A percentile compares a stretch with the other conserved stretches of the same genome.
phyloP scores from a whole-genome alignment of 37 sponge, comb jelly and placozoan genomes.

The Eunapius fragilis region DNA sequence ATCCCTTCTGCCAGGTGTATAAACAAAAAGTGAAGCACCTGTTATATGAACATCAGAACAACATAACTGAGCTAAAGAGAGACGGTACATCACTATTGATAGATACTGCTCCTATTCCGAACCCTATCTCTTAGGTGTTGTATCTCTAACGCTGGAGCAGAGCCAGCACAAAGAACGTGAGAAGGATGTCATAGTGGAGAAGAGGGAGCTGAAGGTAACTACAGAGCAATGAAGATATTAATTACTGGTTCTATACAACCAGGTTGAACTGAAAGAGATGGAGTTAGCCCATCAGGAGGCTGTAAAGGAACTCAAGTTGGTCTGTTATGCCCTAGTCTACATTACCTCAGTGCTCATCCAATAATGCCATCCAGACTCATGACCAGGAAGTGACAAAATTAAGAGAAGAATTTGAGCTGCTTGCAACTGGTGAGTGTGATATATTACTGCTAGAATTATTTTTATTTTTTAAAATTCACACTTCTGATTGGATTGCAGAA shows the following conservation, averaged over 20 bases:
- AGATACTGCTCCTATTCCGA: too few species aligned
- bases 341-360: too few species aligned
- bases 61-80: constrained; percentile 95
- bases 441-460: too few species aligned
- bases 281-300: constrained; percentile 95
- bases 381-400: constrained; percentile 76
- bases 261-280: constrained; percentile 88
- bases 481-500: constrained; percentile 43
- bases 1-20: constrained; percentile 78
- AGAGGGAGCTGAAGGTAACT: constrained; percentile 81
- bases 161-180: constrained; percentile 76
- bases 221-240: background rate
- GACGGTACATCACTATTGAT: constrained; percentile 57
- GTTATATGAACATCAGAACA: constrained; percentile 97
- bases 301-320: constrained; percentile 77
- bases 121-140: constrained; percentile 40
- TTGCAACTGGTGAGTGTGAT: constrained; percentile 43
- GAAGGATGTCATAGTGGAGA: constrained; percentile 65
- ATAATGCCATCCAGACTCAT: constrained; percentile 58
- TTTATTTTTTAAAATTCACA: background rate
- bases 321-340: background rate
- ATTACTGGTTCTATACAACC: background rate
- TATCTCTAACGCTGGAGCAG: constrained; percentile 89
- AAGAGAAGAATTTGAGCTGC: constrained; percentile 83
- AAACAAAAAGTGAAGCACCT: constrained; percentile 99